Conservation (phyloP, 2,113 vertebrate species). For the Marmota monax region DNA sequence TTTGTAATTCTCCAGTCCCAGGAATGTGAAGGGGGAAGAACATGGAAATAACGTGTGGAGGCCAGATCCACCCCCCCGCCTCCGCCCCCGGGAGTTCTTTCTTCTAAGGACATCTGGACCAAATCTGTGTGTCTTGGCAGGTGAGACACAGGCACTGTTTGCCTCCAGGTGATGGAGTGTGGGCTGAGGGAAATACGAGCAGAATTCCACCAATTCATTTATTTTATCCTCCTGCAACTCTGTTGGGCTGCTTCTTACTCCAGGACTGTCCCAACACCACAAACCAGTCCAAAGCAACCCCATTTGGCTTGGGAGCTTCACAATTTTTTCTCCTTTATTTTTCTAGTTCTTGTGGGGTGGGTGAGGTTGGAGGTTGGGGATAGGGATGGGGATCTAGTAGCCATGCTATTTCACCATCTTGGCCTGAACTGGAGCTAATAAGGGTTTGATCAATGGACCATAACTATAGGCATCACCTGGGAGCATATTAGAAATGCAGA, state of each 20-base stretch:
- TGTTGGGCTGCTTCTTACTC: background rate
- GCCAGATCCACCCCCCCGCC: background rate
- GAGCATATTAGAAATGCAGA: background rate
- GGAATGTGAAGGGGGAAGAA: background rate
- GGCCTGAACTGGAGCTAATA: background rate
- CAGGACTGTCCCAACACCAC: background rate
- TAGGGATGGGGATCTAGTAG: background rate
- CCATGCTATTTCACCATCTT: background rate
- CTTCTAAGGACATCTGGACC: background rate
- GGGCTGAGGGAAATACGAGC: background rate
- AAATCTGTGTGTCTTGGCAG: background rate
- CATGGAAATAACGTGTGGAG: conserved; percentile 8
- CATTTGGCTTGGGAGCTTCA: background rate
- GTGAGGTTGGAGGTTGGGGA: no score
- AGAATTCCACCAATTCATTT: background rate
- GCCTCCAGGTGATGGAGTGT: background rate
- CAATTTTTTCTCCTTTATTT: background rate
- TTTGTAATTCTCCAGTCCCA: background rate
- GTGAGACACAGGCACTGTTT: background rate
- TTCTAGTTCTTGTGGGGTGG: background rate
- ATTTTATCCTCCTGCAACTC: background rate
- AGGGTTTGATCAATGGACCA: background rate
- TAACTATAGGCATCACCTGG: background rate
- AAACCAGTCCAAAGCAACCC: background rate
- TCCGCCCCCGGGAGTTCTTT: background rate